Percentiles rank a stretch among this genome's conserved stretches.
phyloP scores from a whole-genome alignment of 2,888 invertebrate species.

The Empis stercorea region DNA sequence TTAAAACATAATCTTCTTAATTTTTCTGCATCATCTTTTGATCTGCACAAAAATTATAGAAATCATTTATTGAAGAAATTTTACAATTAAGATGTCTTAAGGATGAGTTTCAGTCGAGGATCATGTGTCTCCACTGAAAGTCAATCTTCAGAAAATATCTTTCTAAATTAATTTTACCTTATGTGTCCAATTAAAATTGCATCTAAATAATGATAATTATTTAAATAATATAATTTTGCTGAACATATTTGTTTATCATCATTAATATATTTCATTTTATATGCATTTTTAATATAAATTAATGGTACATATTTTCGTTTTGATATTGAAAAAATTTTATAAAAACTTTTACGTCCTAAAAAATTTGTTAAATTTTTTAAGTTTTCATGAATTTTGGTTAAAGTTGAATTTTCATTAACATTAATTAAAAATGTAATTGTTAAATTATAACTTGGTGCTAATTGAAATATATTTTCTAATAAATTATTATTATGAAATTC shows the following conservation, averaged over 20 bases:
- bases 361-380: constrained; percentile 24
- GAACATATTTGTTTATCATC: constrained; percentile 38
- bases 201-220: constrained; percentile 33
- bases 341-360: constrained; percentile 24
- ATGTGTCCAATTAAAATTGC: constrained; percentile 45
- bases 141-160: too few relatives aligned
- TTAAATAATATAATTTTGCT: constrained; percentile 25
- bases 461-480: constrained; percentile 35
- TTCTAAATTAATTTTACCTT: constrained; percentile 24
- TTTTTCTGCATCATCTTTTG: constrained; percentile 38
- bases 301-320: constrained; percentile 38
- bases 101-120: too few relatives aligned
- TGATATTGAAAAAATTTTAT: constrained; percentile 28
- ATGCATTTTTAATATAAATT: constrained; percentile 52
- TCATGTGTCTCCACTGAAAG: too few relatives aligned
- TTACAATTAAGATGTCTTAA: too few relatives aligned
- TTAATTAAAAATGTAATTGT: constrained; percentile 48
- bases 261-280: constrained; percentile 37
- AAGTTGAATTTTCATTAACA: constrained; percentile 41
- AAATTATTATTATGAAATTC: constrained; percentile 20
- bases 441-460: constrained; percentile 38
- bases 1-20: constrained; percentile 42
- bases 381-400: constrained; percentile 37
- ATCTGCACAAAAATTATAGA: too few relatives aligned
- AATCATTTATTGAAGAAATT: too few relatives aligned